phyloP scores from a whole-genome alignment of 2,888 invertebrate genomes.

The Pollenia griseotomentosa region DNA sequence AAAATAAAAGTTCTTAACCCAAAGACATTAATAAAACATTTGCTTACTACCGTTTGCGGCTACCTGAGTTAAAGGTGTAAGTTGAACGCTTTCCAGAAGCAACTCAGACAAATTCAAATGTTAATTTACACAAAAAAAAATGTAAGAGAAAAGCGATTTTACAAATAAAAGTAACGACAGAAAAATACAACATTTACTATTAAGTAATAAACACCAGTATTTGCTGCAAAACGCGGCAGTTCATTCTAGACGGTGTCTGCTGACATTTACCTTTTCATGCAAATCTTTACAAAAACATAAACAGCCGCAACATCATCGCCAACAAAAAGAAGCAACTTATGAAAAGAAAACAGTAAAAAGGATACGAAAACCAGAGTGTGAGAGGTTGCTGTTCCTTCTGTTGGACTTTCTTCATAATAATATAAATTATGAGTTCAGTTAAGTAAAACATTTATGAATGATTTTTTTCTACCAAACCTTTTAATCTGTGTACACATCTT shows the following conservation, averaged over 20 bases:
- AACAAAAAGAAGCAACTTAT: not conserved
- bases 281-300: constrained; percentile 29
- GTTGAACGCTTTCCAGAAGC: not conserved
- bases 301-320: not conserved
- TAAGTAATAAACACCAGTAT: constrained; percentile 36
- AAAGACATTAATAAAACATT: constrained; percentile 46
- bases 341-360: constrained; percentile 11
- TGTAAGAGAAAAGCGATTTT: constrained; percentile 3
- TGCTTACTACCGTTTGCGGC: not conserved
- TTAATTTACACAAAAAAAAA: constrained; percentile 13
- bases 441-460: constrained; percentile 55
- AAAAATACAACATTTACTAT: constrained; percentile 27
- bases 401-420: constrained; percentile 17
- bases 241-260: constrained; percentile 51
- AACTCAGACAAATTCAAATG: constrained; percentile 40
- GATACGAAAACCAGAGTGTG: constrained; percentile 1
- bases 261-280: constrained; percentile 56
- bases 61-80: not conserved
- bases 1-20: constrained; percentile 26
- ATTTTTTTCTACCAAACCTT: constrained; percentile 28
- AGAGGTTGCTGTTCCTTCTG: not conserved
- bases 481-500: constrained; percentile 58
- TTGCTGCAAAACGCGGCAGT: constrained; percentile 18
- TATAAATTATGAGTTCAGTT: constrained; percentile 49
- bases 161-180: constrained; percentile 12